Base-by-base conservation (phyloP, 2,888 invertebrate species). In the Tipula helvola region DNA sequence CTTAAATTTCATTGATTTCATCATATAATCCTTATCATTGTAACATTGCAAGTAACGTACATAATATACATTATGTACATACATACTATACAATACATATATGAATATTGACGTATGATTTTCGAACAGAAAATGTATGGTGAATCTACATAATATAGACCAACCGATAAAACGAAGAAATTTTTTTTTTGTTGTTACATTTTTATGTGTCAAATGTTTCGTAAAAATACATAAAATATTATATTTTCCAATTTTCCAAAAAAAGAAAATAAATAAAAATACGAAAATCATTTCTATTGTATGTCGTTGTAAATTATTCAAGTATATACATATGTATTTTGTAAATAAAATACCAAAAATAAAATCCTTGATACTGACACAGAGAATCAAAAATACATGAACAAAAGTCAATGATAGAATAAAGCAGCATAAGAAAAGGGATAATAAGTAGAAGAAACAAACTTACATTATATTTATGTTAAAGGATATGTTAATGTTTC, bases 401-500 rank as follows among this genome's bases (percentile, higher is more conserved):
- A 71, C n/a, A 71, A 71, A 71, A 71, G 71, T 71, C 28, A 71
- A 28, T 28, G 18, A 71, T 18, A 71, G 28, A 71, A 28, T 28
- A 28, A 28, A 71, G 28, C 28, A 71, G 71, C 71, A 71, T 28
- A 71, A 71, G 71, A 71, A 71, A 4, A 71, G 28, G 71, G 28
- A 28, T 28, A 71, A 18, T 28, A 71, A 71, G 28, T 71, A 71
- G 71, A 71, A 71, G 71, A 71, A 18, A 28, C 28, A 18, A 71
- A 71, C 71, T 71, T 28, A 71, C 71, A 71, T 71, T 71, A 71
- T 71, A 71, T 71, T 71, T 71, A 71, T 71, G 71, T 71, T 71
- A 71, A 71, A 71, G 71, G 71, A 71, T 71, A 71, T 71, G 71
- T 71, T 71, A 71, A 71, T 71, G 71, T 71, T 71, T 71, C 71